Base-by-base conservation (phyloP, 2,113 vertebrate genomes). In the Nestor notabilis region DNA sequence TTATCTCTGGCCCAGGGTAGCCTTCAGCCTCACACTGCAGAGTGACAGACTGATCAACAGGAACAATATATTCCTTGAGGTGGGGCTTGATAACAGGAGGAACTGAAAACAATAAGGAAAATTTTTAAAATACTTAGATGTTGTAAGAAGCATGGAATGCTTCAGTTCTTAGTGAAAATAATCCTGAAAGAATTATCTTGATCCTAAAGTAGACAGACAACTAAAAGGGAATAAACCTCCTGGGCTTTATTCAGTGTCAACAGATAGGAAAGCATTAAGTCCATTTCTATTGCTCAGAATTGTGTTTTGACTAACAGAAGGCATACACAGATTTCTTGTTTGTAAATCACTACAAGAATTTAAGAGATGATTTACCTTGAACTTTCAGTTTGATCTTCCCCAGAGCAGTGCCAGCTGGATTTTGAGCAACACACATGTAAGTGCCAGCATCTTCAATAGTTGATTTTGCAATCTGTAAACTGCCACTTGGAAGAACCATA, bases 381-480 rank as follows among this genome's bases (percentile, higher is more conserved):
- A 99, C 98, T 98, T 98, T 99, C 83, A 99, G 98, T 96, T 99
- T 99, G 94, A 99, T 99, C 96, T 99, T 99, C 33, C 99, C 99
- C 86, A 99, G 95, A 15, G 99, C 99, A 3, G 99, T 99, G 29
- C 99, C 99, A 53, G 99, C 99, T 91, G 98, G 97, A 91, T 99
- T 99, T 95, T 99, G 99, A 94, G 99, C 99, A 94, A 99, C 98
- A 86, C 99, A 99, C 84, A 99, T 99, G 72, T 99, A 99, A 27
- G 98, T 99, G 17, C 99, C 99, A 87, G 98, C 98, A 97, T 99
- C 99, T 50, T 98, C 98, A 82, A 98, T 97, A 66, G 97, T 58
- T 18, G 98, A 98, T 86, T 98, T 98, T 83, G 98, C 97, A 97
- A 99, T 99, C 96, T 99, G 99, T 60, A 99, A 97, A 78, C 98